Conservation (phyloP, 2,888 invertebrate genomes). For the Mesoligia furuncula region DNA sequence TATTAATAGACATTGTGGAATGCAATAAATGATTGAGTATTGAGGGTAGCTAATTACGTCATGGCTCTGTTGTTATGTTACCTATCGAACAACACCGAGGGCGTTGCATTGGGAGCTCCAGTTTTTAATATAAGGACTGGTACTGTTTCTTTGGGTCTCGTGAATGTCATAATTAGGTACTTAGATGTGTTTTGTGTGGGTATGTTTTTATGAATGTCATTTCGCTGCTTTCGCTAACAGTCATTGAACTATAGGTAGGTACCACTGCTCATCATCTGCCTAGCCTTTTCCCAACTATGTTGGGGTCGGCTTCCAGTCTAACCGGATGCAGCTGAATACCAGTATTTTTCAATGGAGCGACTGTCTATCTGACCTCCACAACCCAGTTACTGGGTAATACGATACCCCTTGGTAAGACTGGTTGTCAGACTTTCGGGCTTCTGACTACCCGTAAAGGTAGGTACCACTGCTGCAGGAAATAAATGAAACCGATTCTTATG, state of each 20-base stretch:
- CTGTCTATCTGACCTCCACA: no score
- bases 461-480: background rate
- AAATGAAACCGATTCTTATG: conserved; percentile 15
- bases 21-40: no score
- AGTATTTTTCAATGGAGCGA: no score
- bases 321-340: no score
- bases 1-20: no score
- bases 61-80: conserved; percentile 37
- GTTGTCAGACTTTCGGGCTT: no score
- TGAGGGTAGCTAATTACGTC: conserved; percentile 49
- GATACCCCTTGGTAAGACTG: no score
- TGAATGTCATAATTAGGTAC: conserved; percentile 4
- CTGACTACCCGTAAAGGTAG: no score
- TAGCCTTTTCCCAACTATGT: no score
- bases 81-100: conserved; percentile 18
- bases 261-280: no score
- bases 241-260: conserved; percentile 3
- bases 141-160: background rate
- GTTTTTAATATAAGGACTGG: conserved; percentile 21
- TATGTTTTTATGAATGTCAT: conserved; percentile 22
- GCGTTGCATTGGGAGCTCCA: conserved; percentile 8
- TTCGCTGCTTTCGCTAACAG: background rate
- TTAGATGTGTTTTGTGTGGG: conserved; percentile 1
- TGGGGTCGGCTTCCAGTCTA: no score
- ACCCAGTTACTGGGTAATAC: no score